Base-by-base conservation (phyloP, 2,888 invertebrate species). In the Rhopalosiphum nymphaeae region DNA sequence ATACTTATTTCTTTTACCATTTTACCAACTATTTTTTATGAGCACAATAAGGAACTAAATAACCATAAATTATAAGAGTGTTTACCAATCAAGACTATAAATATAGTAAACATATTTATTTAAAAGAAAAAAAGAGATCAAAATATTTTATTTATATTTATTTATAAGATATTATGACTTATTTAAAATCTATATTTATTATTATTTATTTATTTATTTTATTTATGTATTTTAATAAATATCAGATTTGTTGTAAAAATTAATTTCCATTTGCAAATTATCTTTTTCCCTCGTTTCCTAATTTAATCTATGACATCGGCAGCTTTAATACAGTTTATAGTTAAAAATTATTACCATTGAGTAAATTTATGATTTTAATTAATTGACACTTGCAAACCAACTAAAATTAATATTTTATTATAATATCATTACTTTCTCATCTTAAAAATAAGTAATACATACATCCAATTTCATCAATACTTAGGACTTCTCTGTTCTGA, bases 191-290 rank as follows among this genome's bases (percentile, higher is more conserved):
- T 57, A 84, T 87, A 61, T 87, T 92, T 67, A 90, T 90, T 78
- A 67, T 91, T 67, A 92, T 87, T 92, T 92, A 87, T 92, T 16
- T 91, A 91, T 91, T 91, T 91, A 90, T 92, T 91, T 91, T 25
- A 92, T 92, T 88, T 92, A 53, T 92, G n/a, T 88, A 78, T 49
- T 92, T 78, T 53, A 92, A 78, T 92, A 88, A 92, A 92, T 53
- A 88, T 67, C 25, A 61, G 5, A 78, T 53, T 89, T 88, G 88
- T 88, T 92, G 53, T 89, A 78, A 88, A 92, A 88, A 53, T 67
- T 53, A 29, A 53, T 89, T 44, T 67, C 16, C 1, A 36, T 46
- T 91, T 91, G 9, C 4, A 26, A 13, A 16, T 88, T 53, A 26
- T 25, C 11, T 56, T 88, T 67, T 46, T 87, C 7, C 21, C 3